Evolutionary conservation across 2,113 vertebrate genomes (phyloP).

Genomic region (Cephalopterus ornatus): DNA sequence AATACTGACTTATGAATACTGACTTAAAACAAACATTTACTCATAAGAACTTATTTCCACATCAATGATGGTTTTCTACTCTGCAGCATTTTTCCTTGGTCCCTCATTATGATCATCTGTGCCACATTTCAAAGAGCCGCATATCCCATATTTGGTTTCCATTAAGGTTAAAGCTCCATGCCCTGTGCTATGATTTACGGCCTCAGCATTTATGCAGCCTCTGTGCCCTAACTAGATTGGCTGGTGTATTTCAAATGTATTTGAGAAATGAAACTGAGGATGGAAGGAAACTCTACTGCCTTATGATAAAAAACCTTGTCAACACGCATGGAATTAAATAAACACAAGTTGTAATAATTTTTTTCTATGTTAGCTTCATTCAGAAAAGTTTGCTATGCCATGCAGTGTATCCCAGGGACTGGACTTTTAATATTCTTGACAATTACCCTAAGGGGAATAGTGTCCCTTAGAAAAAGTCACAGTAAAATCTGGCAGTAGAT

Average conservation of each 20-base stretch:
- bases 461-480: slow-evolving; percentile 57
- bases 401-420: not conserved
- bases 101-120: slow-evolving; percentile 52
- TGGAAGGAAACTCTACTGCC: slow-evolving; percentile 48
- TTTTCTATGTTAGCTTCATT: slow-evolving; percentile 14
- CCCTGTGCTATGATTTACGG: slow-evolving; percentile 61
- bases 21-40: slow-evolving; percentile 69
- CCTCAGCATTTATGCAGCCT: slow-evolving; percentile 40
- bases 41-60: slow-evolving; percentile 68
- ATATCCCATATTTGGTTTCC: slow-evolving; percentile 24
- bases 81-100: not conserved
- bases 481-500: slow-evolving; percentile 58
- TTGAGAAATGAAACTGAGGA: slow-evolving; percentile 25
- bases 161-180: slow-evolving; percentile 12
- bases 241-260: slow-evolving; percentile 29
- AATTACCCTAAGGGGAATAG: slow-evolving; percentile 44
- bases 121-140: slow-evolving; percentile 54
- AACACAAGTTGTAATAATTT: not conserved
- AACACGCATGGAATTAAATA: slow-evolving; percentile 57
- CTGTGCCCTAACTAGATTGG: slow-evolving; percentile 43
- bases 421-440: slow-evolving; percentile 43
- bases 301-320: slow-evolving; percentile 70
- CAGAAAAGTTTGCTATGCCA: not conserved
- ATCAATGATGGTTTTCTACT: slow-evolving; percentile 50
- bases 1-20: slow-evolving; percentile 51